Evolutionary conservation across 2,113 vertebrate species (phyloP).

Genomic region (Seriola rivoliana): DNA sequence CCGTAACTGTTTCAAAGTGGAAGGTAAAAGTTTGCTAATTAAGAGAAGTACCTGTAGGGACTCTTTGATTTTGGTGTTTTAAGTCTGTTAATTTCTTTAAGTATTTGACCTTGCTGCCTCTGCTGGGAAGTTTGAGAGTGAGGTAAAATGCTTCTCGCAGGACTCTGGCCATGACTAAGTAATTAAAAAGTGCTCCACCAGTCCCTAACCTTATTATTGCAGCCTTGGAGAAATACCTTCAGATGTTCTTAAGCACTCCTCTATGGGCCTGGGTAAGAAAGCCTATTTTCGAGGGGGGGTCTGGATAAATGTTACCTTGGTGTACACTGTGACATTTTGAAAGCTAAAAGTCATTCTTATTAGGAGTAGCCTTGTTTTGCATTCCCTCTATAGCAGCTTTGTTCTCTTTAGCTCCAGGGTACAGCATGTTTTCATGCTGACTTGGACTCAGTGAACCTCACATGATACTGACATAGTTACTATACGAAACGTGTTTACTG

Average conservation of each 20-base stretch:
- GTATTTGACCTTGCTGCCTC: constrained; percentile 70
- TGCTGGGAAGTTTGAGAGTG: constrained; percentile 40
- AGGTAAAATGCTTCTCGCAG: constrained; percentile 45
- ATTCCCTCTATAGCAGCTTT: constrained; percentile 25
- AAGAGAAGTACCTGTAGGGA: constrained; percentile 56
- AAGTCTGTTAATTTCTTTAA: constrained; percentile 53
- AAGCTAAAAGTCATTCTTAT: constrained; percentile 58
- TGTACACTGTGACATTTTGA: constrained; percentile 55
- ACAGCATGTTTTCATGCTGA: constrained; percentile 44
- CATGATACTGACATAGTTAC: constrained; percentile 33
- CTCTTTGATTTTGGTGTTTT: constrained; percentile 55
- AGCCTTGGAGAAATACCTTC: constrained; percentile 60
- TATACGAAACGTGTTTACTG: constrained; percentile 24
- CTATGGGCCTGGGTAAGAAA: constrained; percentile 3
- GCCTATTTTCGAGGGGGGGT: constrained; percentile 26
- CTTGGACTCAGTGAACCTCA: constrained; percentile 40
- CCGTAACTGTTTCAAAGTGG: constrained; percentile 25
- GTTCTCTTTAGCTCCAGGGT: constrained; percentile 47
- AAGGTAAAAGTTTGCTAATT: constrained; percentile 55
- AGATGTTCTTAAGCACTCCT: constrained; percentile 59
- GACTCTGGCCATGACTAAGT: constrained; percentile 64
- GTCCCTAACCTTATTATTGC: constrained; percentile 66
- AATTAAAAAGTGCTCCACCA: constrained; percentile 74
- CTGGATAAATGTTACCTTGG: constrained; percentile 43
- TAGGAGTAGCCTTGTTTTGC: constrained; percentile 20